Conservation (phyloP, 2,113 vertebrate genomes). For the Hippotragus niger region DNA sequence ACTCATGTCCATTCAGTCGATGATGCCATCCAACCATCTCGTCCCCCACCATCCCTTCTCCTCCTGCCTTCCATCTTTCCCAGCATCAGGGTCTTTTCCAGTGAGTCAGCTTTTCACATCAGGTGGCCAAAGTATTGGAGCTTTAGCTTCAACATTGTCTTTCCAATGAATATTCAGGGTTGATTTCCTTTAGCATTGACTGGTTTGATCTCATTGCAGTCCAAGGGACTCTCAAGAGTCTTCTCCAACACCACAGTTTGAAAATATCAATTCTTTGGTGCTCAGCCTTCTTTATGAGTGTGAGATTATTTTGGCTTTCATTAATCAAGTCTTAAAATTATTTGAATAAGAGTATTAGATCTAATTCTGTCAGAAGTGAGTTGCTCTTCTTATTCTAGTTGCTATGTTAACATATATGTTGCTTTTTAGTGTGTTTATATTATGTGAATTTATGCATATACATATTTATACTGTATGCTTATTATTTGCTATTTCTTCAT, state of each 20-base stretch:
- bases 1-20: not conserved
- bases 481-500: not conserved
- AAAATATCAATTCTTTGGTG: not conserved
- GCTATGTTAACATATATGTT: not conserved
- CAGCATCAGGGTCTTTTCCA: not conserved
- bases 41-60: fast-evolving
- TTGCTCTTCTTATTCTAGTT: not conserved
- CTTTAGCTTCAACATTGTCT: not conserved
- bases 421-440: not conserved
- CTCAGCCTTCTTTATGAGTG: not conserved
- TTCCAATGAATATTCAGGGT: not conserved
- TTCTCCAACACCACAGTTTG: not conserved
- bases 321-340: not conserved
- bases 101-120: not conserved
- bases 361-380: not conserved
- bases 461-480: not conserved
- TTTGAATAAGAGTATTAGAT: not conserved
- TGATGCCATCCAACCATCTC: not conserved
- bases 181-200: not conserved
- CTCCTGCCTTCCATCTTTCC: not conserved
- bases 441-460: not conserved
- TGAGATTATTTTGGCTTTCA: not conserved
- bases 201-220: not conserved
- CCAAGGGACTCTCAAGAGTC: not conserved
- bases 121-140: not conserved